These are phyloP conservation scores for Suncus etruscus DNA, from an alignment of 2,113 vertebrate genomes.

Conservation along the genomic window DNA sequence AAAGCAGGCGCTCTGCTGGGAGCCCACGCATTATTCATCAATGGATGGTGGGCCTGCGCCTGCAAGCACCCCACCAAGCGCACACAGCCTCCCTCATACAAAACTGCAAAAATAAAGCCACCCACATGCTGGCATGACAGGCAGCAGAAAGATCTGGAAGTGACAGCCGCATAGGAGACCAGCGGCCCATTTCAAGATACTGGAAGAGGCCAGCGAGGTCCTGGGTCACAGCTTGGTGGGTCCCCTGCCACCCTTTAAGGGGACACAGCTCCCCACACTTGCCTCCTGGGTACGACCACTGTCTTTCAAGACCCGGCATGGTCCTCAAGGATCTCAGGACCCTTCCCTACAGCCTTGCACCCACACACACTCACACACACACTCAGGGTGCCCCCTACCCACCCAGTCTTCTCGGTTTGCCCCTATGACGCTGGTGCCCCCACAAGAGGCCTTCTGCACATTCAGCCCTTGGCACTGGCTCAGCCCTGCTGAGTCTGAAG, in stretches of 20 bases:
- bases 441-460: background rate
- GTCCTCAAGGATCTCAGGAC: background rate
- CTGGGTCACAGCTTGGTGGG: background rate
- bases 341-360: background rate
- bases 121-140: conserved; percentile 70
- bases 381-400: background rate
- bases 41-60: conserved; percentile 47
- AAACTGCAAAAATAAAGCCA: conserved; percentile 78
- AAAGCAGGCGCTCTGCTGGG: conserved; percentile 58
- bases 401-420: rapidly evolving
- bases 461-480: background rate
- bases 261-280: background rate
- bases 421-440: background rate
- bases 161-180: conserved; percentile 40
- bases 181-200: background rate
- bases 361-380: rapidly evolving
- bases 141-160: conserved; percentile 69
- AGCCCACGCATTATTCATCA: conserved; percentile 67
- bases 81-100: conserved; percentile 60
- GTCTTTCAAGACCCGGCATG: too few species aligned
- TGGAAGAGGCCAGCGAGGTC: background rate
- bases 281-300: too few species aligned
- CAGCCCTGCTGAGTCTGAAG: too few species aligned
- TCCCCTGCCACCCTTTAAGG: rapidly evolving
- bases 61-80: conserved; percentile 65